phyloP scores from a whole-genome alignment of 1,140 invertebrate genomes.

The Manduca sexta region DNA sequence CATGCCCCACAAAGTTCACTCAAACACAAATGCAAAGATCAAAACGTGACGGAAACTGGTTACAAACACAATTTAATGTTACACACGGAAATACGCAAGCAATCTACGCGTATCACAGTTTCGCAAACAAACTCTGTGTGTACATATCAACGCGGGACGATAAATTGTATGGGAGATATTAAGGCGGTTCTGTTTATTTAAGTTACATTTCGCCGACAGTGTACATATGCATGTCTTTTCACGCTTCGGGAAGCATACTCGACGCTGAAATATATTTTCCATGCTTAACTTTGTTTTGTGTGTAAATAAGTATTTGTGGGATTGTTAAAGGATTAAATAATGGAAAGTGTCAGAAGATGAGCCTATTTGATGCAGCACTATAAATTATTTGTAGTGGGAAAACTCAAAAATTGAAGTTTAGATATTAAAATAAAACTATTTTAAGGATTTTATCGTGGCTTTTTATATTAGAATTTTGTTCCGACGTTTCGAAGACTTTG shows the following conservation, averaged over 20 bases:
- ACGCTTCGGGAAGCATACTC: slow-evolving; percentile 2
- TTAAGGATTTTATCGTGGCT: no score
- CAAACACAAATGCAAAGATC: no score
- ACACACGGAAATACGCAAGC: slow-evolving; percentile 3
- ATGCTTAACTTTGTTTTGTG: not conserved
- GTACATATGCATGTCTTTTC: slow-evolving; percentile 5
- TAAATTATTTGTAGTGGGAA: no score
- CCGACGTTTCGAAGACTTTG: no score
- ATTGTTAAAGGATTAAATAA: no score
- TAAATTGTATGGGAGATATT: slow-evolving; percentile 9
- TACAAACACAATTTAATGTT: not conserved
- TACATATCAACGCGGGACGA: slow-evolving; percentile 11
- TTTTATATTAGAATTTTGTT: no score
- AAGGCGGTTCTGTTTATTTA: slow-evolving; percentile 3
- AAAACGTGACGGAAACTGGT: not conserved
- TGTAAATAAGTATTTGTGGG: no score
- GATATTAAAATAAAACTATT: no score
- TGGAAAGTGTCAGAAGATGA: no score
- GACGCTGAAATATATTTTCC: slow-evolving; percentile 1
- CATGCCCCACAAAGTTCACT: no score
- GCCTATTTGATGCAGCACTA: no score
- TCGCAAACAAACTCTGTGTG: slow-evolving; percentile 15
- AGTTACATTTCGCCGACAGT: slow-evolving; percentile 6
- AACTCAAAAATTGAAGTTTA: no score
- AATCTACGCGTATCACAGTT: slow-evolving; percentile 16